phyloP scores from a whole-genome alignment of 1,140 invertebrate genomes.

The Hypsibius dujardini region DNA sequence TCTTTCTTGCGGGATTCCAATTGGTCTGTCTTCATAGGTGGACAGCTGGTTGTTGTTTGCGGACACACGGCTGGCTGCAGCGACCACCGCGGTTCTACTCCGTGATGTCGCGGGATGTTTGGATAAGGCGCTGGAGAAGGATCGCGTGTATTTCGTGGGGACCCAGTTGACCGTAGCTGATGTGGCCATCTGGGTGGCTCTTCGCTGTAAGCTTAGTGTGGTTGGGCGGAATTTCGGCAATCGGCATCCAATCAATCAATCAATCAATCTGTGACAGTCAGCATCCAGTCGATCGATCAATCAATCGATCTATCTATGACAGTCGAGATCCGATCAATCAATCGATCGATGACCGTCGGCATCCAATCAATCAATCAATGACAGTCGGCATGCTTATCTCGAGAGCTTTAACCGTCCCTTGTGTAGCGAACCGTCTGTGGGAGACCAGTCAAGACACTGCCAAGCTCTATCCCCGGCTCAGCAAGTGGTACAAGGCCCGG shows the following conservation, averaged over 20 bases:
- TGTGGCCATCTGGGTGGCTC: not conserved
- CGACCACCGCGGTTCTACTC: not conserved
- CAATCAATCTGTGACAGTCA: not conserved
- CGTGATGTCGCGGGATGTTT: not conserved
- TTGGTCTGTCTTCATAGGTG: not conserved
- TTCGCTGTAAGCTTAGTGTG: not conserved
- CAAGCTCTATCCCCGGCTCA: too few relatives aligned
- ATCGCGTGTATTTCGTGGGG: not conserved
- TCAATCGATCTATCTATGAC: too few relatives aligned
- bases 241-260: not conserved
- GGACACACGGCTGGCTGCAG: not conserved
- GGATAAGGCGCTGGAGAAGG: not conserved
- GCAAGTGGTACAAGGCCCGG: not conserved
- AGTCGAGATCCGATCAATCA: too few relatives aligned
- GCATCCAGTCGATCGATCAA: too few relatives aligned
- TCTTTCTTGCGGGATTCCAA: not conserved
- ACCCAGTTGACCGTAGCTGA: not conserved
- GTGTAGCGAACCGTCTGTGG: too few relatives aligned
- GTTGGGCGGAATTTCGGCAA: too few relatives aligned
- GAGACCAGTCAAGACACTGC: too few relatives aligned
- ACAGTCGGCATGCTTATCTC: too few relatives aligned
- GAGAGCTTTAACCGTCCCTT: too few relatives aligned
- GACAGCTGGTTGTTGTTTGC: not conserved
- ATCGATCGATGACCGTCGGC: too few relatives aligned
- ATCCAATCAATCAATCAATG: too few relatives aligned